Evolutionary conservation across 2,888 invertebrate genomes (phyloP).

Genomic region (Blera fallax): DNA sequence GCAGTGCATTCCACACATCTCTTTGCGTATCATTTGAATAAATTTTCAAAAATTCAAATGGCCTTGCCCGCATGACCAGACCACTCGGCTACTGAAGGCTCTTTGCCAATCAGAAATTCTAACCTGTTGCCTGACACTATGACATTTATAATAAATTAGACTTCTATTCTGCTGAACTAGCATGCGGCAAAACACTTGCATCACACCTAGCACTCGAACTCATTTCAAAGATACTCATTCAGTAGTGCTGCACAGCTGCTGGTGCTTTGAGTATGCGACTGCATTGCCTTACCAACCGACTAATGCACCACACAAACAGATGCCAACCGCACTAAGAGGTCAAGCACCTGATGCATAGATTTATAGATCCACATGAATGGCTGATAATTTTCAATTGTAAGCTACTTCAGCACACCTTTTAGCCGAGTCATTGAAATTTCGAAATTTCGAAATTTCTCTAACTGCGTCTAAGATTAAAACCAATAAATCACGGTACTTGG

Average conservation of each 20-base stretch:
- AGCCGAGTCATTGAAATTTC: constrained; percentile 29
- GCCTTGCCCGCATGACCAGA: constrained; percentile 14
- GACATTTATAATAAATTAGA: constrained; percentile 47
- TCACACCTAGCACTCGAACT: constrained; percentile 19
- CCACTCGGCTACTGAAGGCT: constrained; percentile 9
- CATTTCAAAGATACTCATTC: constrained; percentile 17
- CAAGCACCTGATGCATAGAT: constrained; percentile 46
- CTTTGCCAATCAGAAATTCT: constrained; percentile 17
- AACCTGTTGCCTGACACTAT: constrained; percentile 53
- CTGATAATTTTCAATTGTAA: constrained; percentile 44
- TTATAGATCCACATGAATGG: constrained; percentile 23
- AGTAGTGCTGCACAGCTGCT: constrained; percentile 42
- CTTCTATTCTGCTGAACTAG: background rate
- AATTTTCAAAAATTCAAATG: background rate
- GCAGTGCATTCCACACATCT: background rate
- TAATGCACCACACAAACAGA: background rate
- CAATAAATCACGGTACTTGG: constrained; percentile 18
- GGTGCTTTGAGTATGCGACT: background rate
- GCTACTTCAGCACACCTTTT: background rate
- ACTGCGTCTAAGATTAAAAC: constrained; percentile 1
- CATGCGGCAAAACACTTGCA: background rate
- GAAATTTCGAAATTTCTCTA: constrained; percentile 27
- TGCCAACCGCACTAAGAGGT: constrained; percentile 31
- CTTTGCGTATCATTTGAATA: background rate
- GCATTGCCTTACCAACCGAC: background rate